Evolutionary conservation across 2,797 vertebrate genomes (phyloP), one percentile per base, ranked within the genome.

Genomic region (Paedocypris micromegethes): DNA sequence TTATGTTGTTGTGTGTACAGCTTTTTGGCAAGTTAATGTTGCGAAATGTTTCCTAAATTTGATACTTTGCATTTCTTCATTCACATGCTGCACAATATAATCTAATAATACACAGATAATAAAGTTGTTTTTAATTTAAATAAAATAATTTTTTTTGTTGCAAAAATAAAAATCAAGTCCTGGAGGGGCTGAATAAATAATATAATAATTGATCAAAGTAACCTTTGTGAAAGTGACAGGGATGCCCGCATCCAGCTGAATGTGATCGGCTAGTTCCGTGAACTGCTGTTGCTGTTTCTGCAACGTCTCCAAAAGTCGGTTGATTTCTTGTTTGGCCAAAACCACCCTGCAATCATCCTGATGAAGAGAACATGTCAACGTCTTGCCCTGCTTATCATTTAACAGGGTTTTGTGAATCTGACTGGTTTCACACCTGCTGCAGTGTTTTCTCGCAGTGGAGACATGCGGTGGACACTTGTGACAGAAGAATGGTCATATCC

Each of bases 221-320:
- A 98, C 96, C 93, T 98, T 98, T 5, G 96, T 99, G 87, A 99
- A 99, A 68, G 96, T 98, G 75, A 99, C 96, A n/a, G 96, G 96
- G 85, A 99, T 96, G 66, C 95, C 95, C 4, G 96, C 94, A 69
- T 99, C 96, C 83, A 98, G 83, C 73, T 98, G 95, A 49, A 98
- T 88, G 56, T 98, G 95, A 83, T 98, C 96, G 2, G 94, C 95
- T 81, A 99, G 87, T 75, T 98, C 96, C 2, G 95, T 97, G 81
- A 99, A 99, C 79, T 99, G 96, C 75, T 98, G 96, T 85, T 99
- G 96, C 82, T 97, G 96, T 79, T 98, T 99, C 85, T 99, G 96
- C 61, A 99, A 84, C 0, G 94, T 96, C 86, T 97, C 94, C 47
- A 98, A 83, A 64, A 97, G 83, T 68, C 95, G 91, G 81, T 90